phyloP scores from a whole-genome alignment of 2,888 invertebrate species.

The Torymus tubicola region DNA sequence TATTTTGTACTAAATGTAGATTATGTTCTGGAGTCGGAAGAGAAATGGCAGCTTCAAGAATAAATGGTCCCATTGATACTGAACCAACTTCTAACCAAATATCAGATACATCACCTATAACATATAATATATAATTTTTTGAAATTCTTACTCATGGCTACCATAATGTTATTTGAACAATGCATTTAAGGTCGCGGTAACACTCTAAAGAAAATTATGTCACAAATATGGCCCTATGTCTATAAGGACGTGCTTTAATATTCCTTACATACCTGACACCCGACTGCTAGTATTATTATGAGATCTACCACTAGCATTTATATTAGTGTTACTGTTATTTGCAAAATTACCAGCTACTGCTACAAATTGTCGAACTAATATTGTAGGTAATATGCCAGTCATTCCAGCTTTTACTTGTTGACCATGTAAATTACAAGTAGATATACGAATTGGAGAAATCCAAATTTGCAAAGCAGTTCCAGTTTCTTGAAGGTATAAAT shows the following conservation, averaged over 20 bases:
- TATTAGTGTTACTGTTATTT: conserved; percentile 82
- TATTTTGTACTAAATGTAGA: conserved; percentile 87
- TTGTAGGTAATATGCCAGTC: conserved; percentile 89
- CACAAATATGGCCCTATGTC: too few relatives aligned
- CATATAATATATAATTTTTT: too few relatives aligned
- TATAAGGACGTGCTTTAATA: too few relatives aligned
- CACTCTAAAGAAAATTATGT: too few relatives aligned
- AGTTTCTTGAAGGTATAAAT: conserved; percentile 92
- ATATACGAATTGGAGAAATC: conserved; percentile 91
- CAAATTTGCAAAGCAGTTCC: conserved; percentile 92
- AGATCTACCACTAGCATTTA: conserved; percentile 80
- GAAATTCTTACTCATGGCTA: too few relatives aligned
- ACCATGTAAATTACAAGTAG: conserved; percentile 97
- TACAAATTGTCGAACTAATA: conserved; percentile 83
- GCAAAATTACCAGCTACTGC: conserved; percentile 78
- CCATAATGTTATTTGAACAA: too few relatives aligned
- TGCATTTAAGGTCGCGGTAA: too few relatives aligned
- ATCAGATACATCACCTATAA: conserved; percentile 78
- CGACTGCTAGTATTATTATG: conserved; percentile 79
- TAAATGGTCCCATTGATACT: conserved; percentile 91
- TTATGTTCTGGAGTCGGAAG: conserved; percentile 87
- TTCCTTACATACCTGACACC: conserved; percentile 67
- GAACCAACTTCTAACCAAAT: conserved; percentile 96
- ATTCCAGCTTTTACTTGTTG: conserved; percentile 92
- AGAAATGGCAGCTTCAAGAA: conserved; percentile 92